phyloP scores from a whole-genome alignment of 2,797 vertebrate species.

The Malurus leucopterus region DNA sequence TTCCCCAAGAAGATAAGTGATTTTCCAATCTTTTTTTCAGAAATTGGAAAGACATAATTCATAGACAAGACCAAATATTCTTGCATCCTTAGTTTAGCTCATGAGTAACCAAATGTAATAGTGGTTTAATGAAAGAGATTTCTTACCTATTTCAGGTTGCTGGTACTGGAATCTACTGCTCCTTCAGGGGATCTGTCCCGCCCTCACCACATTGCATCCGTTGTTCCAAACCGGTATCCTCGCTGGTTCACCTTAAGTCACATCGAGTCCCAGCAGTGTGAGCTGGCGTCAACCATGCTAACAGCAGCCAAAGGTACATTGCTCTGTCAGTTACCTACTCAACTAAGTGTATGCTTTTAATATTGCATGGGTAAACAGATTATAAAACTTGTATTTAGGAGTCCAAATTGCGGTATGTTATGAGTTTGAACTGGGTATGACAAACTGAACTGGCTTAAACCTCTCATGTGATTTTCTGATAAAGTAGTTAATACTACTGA shows the following conservation, averaged over 20 bases:
- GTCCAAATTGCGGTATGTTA: not conserved
- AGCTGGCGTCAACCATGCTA: slow-evolving; percentile 97
- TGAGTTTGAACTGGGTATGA: not conserved
- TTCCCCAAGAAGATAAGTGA: not conserved
- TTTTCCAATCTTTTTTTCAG: not conserved
- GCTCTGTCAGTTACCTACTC: not conserved
- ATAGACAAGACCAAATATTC: not conserved
- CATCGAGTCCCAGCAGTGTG: slow-evolving; percentile 98
- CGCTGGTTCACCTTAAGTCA: slow-evolving; percentile 98
- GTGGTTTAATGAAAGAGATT: not conserved
- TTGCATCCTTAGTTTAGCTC: not conserved
- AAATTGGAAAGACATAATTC: not conserved
- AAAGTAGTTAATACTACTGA: not conserved
- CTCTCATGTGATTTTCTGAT: not conserved
- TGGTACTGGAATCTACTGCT: slow-evolving; percentile 90
- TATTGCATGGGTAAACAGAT: not conserved
- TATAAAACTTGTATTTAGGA: not conserved
- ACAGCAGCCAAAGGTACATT: slow-evolving; percentile 97
- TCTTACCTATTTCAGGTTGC: slow-evolving; percentile 76
- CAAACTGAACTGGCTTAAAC: slow-evolving; percentile 2
- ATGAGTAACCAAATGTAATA: not conserved
- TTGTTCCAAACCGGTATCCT: slow-evolving; percentile 92
- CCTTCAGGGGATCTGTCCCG: slow-evolving; percentile 85
- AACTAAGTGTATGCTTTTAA: not conserved
- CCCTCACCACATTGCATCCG: slow-evolving; percentile 91